Percentiles rank a stretch among this genome's conserved stretches.
Conservation (phyloP, 2,797 vertebrate species). For the Alosa sapidissima region DNA sequence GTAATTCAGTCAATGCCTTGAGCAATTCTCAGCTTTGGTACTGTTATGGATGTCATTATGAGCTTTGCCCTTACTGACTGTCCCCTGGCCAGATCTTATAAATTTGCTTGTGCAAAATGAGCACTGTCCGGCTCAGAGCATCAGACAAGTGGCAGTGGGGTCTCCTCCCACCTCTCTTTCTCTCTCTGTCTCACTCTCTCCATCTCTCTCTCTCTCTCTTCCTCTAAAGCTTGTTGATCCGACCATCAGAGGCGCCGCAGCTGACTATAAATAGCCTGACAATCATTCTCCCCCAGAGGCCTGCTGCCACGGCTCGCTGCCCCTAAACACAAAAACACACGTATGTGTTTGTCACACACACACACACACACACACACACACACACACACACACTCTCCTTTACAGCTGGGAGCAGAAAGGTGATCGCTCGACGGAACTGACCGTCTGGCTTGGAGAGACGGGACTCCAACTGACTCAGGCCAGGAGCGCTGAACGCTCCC, state of each 20-base stretch:
- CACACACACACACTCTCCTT: not conserved
- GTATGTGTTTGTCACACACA: not conserved
- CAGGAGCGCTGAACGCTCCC: not conserved
- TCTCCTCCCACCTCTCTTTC: constrained; percentile 22
- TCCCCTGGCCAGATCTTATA: not conserved
- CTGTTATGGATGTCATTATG: not conserved
- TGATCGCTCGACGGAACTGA: not conserved
- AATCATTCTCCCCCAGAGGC: constrained; percentile 64
- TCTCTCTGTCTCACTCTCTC: not conserved
- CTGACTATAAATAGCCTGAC: constrained; percentile 70
- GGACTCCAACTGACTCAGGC: not conserved
- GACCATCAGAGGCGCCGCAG: constrained; percentile 56
- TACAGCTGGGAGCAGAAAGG: not conserved
- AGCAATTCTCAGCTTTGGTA: not conserved
- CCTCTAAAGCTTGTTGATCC: constrained; percentile 46
- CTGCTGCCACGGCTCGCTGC: constrained; percentile 39
- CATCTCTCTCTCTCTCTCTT: not conserved
- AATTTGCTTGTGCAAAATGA: not conserved
- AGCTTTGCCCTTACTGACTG: not conserved
- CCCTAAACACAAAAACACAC: constrained; percentile 46
- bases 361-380: not conserved
- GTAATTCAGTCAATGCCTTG: not conserved
- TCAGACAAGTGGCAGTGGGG: constrained; percentile 1
- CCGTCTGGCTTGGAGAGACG: not conserved
- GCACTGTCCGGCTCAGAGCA: not conserved